A percentile compares a stretch with the other conserved stretches of the same genome.
Evolutionary conservation across 2,888 invertebrate genomes (phyloP).

Genomic region (Agrotis ipsilon): DNA sequence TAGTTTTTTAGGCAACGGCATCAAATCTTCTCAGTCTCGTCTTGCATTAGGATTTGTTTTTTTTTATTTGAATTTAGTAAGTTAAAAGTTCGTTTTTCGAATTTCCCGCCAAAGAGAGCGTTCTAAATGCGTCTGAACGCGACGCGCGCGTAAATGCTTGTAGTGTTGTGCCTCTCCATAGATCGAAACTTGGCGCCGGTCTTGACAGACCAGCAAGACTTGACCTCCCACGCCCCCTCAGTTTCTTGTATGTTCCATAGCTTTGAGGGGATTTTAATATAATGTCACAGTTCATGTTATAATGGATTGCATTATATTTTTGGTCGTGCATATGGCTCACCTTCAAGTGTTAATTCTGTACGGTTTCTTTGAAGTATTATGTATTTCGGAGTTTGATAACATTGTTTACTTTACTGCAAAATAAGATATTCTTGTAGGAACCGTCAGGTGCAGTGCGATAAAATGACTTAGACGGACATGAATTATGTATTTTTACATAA

Average conservation of each 20-base stretch:
- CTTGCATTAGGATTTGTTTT: background rate
- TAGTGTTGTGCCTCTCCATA: conserved; percentile 63
- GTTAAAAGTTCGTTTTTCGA: conserved; percentile 47
- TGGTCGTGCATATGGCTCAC: conserved; percentile 37
- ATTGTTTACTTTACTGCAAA: conserved; percentile 37
- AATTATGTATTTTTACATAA: background rate
- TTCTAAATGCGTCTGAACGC: conserved; percentile 77
- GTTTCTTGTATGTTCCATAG: background rate
- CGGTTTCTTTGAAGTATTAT: conserved; percentile 25
- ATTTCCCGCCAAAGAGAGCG: conserved; percentile 57
- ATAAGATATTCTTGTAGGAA: background rate
- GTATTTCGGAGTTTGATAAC: conserved; percentile 40
- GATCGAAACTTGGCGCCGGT: conserved; percentile 76
- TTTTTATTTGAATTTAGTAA: background rate
- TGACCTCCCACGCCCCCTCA: conserved; percentile 68
- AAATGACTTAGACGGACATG: background rate
- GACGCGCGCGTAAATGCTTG: conserved; percentile 74
- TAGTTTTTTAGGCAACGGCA: conserved; percentile 6
- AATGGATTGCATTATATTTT: conserved; percentile 54
- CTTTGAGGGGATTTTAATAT: conserved; percentile 35
- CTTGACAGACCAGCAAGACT: conserved; percentile 61
- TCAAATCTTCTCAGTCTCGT: conserved; percentile 4
- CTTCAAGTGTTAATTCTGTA: conserved; percentile 39
- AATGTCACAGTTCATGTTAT: conserved; percentile 64
- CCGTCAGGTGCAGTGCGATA: background rate